A percentile compares a stretch with the other conserved stretches of the same genome.
Evolutionary conservation across 2,113 vertebrate genomes (phyloP).

Genomic region (Reinhardtius hippoglossoides): DNA sequence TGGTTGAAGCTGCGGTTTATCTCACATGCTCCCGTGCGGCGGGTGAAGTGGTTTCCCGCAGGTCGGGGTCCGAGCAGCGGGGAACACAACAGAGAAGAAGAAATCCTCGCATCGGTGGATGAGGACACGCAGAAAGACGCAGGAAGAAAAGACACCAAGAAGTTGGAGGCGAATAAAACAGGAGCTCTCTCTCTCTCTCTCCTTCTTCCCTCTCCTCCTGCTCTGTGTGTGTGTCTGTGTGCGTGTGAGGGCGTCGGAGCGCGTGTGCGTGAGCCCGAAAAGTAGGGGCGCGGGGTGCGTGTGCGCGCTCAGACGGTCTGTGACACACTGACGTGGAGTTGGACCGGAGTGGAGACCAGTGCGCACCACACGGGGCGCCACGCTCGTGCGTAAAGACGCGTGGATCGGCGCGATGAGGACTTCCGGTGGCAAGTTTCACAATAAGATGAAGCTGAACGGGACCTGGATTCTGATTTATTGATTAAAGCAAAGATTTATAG

Average conservation of each 20-base stretch:
- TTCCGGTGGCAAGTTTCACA: conserved; percentile 55
- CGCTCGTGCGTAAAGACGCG: conserved; percentile 24
- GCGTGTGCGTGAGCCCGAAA: background rate
- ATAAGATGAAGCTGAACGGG: conserved; percentile 30
- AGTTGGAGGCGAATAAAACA: conserved; percentile 29
- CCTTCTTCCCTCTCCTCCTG: background rate
- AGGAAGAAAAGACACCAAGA: conserved; percentile 7
- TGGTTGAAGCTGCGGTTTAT: conserved; percentile 19
- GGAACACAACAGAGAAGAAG: background rate
- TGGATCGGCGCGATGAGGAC: fast-evolving
- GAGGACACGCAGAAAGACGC: conserved; percentile 17
- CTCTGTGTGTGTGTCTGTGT: background rate
- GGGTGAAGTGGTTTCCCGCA: conserved; percentile 34
- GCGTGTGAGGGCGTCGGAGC: background rate
- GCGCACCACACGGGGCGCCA: conserved; percentile 54
- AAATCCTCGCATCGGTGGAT: conserved; percentile 65
- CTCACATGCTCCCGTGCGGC: conserved; percentile 65
- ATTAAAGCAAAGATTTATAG: no score
- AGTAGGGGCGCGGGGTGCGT: conserved; percentile 8
- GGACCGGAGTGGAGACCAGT: conserved; percentile 61
- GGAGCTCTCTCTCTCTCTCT: conserved; percentile 8
- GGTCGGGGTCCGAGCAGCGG: conserved; percentile 6
- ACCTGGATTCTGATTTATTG: no score
- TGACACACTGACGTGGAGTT: conserved; percentile 60
- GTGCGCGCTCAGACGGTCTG: conserved; percentile 54